These are phyloP conservation scores for Brachionus sp. DNA, from an alignment of 1,140 invertebrate genomes.

Conservation along the genomic window DNA sequence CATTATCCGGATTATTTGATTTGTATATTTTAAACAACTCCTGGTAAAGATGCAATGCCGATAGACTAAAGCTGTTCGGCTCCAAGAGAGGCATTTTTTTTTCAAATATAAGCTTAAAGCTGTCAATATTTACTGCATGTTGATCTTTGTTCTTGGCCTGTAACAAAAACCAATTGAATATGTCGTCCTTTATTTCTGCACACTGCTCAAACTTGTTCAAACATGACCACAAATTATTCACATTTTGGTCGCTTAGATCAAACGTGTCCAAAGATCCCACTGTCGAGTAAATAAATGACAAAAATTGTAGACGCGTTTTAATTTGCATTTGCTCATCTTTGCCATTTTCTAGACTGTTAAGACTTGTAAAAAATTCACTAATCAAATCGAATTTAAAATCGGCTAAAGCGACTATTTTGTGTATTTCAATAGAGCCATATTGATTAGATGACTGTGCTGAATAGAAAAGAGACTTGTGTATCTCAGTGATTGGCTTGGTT, in stretches of 20 bases:
- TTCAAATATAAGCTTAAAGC: conserved; percentile 78
- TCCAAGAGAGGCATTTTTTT: conserved; percentile 64
- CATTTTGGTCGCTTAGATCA: conserved; percentile 58
- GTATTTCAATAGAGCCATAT: neutral
- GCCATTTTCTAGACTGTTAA: neutral
- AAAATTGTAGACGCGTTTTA: conserved; percentile 81
- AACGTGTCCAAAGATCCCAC: conserved; percentile 81
- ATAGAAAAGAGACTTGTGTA: neutral
- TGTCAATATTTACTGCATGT: conserved; percentile 79
- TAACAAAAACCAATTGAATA: conserved; percentile 83
- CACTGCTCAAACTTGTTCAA: conserved; percentile 73
- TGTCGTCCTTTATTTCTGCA: conserved; percentile 68
- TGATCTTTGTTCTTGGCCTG: conserved; percentile 77
- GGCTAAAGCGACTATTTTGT: conserved; percentile 22
- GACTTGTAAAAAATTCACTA: neutral
- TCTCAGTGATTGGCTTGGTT: neutral
- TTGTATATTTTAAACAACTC: conserved; percentile 65
- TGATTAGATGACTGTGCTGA: neutral
- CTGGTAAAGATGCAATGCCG: conserved; percentile 81
- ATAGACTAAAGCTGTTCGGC: conserved; percentile 68
- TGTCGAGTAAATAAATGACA: conserved; percentile 84
- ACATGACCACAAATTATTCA: conserved; percentile 73
- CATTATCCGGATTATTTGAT: neutral
- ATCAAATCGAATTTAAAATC: conserved; percentile 12
- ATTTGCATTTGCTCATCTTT: conserved; percentile 58